phyloP scores from a whole-genome alignment of 2,113 vertebrate genomes.

The Marcusenius ussheri region DNA sequence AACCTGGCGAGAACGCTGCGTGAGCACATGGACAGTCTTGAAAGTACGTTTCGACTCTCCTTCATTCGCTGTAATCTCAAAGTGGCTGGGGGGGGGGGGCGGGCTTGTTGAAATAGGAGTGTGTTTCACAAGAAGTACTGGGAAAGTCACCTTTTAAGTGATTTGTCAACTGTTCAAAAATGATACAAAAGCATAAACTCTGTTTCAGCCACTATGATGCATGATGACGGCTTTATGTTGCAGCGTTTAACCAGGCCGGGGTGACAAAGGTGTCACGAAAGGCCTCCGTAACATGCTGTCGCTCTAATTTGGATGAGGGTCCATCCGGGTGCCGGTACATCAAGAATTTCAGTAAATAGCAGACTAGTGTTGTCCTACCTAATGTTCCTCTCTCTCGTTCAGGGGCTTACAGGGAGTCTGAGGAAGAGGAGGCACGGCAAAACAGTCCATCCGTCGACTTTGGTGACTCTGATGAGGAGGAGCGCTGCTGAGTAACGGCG shows the following conservation, averaged over 20 bases:
- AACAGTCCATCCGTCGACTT: constrained; percentile 62
- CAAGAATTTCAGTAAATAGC: not conserved
- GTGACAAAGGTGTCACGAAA: not conserved
- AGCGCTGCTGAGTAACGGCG: constrained; percentile 45
- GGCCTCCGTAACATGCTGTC: not conserved
- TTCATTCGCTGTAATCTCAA: constrained; percentile 4
- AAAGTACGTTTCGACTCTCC: constrained; percentile 72
- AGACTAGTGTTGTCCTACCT: not conserved
- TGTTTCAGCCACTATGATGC: not conserved
- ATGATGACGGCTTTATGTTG: not conserved
- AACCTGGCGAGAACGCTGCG: constrained; percentile 98
- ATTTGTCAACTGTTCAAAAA: not conserved
- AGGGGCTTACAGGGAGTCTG: constrained; percentile 80
- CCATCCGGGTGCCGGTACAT: not conserved
- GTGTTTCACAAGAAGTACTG: not conserved
- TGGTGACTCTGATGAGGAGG: constrained; percentile 55
- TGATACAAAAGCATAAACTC: not conserved
- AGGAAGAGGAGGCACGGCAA: constrained; percentile 63
- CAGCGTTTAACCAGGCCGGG: not conserved
- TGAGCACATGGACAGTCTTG: constrained; percentile 96
- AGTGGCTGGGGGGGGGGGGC: too few species aligned
- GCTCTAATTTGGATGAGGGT: not conserved
- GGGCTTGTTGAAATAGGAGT: too few species aligned
- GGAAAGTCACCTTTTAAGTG: not conserved
- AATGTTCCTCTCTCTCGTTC: constrained; percentile 29